Percentiles rank a stretch among this genome's conserved stretches.
These are phyloP conservation scores for Chymomyza costata DNA, from an alignment of 1,140 invertebrate genomes.

Conservation along the genomic window DNA sequence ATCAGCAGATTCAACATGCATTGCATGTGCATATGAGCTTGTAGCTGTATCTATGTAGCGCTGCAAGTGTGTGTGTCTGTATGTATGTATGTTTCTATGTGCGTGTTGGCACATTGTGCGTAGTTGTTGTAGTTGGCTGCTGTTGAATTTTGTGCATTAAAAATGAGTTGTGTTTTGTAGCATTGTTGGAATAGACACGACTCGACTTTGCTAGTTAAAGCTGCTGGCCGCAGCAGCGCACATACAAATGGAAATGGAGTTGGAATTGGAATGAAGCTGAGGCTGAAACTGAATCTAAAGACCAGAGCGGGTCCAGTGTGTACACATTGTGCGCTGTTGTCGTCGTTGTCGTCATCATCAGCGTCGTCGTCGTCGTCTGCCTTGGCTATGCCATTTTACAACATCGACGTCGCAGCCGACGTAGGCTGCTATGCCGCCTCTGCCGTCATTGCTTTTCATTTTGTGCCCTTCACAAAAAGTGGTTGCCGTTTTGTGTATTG, in stretches of 20 bases:
- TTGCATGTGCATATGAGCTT: slow-evolving; percentile 27
- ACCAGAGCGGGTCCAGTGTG: too few relatives aligned
- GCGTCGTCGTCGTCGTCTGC: too few relatives aligned
- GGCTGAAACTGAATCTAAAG: too few relatives aligned
- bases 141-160: slow-evolving; percentile 23
- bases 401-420: slow-evolving; percentile 6
- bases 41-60: too few relatives aligned
- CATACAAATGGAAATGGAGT: slow-evolving; percentile 3
- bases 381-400: slow-evolving; percentile 40
- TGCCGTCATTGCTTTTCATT: slow-evolving; percentile 15
- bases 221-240: slow-evolving; percentile 9
- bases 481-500: too few relatives aligned
- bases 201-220: slow-evolving; percentile 34
- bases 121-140: slow-evolving; percentile 4
- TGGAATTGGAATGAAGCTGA: too few relatives aligned
- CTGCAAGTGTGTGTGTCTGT: too few relatives aligned
- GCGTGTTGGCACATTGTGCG: background rate
- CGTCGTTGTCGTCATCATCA: too few relatives aligned
- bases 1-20: slow-evolving; percentile 38
- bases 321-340: slow-evolving; percentile 2
- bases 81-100: slow-evolving; percentile 14
- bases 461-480: slow-evolving; percentile 34
- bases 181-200: slow-evolving; percentile 22
- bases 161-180: slow-evolving; percentile 32
- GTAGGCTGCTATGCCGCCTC: background rate